Evolutionary conservation across 2,113 vertebrate genomes (phyloP), one percentile per base, ranked within the genome.

Genomic region (Zosterops borbonicus): DNA sequence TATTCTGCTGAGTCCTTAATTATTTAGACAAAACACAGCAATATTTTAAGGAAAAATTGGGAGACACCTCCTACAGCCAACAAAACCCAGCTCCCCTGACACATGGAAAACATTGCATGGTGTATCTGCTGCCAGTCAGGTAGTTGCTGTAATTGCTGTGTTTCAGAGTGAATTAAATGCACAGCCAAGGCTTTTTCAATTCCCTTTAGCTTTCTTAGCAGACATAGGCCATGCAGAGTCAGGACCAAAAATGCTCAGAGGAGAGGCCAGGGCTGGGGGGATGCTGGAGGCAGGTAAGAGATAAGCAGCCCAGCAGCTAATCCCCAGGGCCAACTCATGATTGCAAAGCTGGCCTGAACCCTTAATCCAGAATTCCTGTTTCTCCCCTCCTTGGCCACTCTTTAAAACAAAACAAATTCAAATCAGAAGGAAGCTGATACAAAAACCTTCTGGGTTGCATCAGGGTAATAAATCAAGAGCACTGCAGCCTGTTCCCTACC

Each of bases 391-490:
- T 71, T 89, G 92, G 83, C 64, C 0, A 8, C 39, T 71, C 83
- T 96, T 89, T 89, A 60, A 95, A 97, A 75, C 68, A 90, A 92
- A 93, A 53, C 63, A 84, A 92, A 94, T 63, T 67, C 59, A 60
- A 92, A 81, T 92, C 92, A 95, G 95, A 69, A 92, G 80, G 63
- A 94, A 91, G 95, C 96, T 88, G 89, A 97, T 95, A 95, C 80
- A 91, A 96, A 97, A 96, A 87, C 97, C 97, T 98, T 97, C 96
- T 97, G 95, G 94, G 95, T 97, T 58, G 2, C 92, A 94, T 96
- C 29, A 63, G 88, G 96, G 91, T 94, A 95, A 98, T 98, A 97
- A 98, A 97, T 98, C 97, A 98, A 97, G 92, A 96, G 74, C 70
- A 20, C 68, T 82, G 92, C 88, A 94, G 95, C 94, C 89, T 12